Conservation (phyloP, 2,888 invertebrate genomes). For the Yponomeuta plumbellus region DNA sequence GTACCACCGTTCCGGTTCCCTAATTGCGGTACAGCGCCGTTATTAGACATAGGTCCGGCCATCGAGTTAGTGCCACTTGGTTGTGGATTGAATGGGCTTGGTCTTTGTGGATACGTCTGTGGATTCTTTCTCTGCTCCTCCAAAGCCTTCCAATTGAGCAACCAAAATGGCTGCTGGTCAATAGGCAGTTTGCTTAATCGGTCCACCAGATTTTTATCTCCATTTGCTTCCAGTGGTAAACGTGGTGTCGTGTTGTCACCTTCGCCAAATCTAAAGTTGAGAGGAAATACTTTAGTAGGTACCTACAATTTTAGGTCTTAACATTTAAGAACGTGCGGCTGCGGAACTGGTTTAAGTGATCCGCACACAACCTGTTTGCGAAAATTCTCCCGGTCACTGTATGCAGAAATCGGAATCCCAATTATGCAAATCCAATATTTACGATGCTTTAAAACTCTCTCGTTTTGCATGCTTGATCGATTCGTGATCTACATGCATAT, state of each 20-base stretch:
- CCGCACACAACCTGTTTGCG: not conserved
- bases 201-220: constrained; percentile 78
- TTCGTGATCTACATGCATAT: no score
- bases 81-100: constrained; percentile 37
- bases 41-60: constrained; percentile 23
- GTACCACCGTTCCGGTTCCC: not conserved
- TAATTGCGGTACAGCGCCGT: not conserved
- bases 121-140: constrained; percentile 73
- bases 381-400: not conserved
- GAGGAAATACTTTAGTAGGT: not conserved
- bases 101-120: constrained; percentile 52
- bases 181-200: constrained; percentile 79
- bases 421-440: not conserved
- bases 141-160: constrained; percentile 80
- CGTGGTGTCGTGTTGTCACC: constrained; percentile 45
- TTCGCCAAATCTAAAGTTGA: constrained; percentile 52
- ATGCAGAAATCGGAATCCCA: not conserved
- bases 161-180: constrained; percentile 84
- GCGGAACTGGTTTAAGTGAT: not conserved
- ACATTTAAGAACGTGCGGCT: not conserved
- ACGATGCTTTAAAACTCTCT: not conserved
- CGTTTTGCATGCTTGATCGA: not conserved
- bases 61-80: not conserved
- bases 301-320: not conserved
- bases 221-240: constrained; percentile 80